Base-by-base conservation (phyloP, 2,888 invertebrate species). In the Zootermopsis nevadensis region DNA sequence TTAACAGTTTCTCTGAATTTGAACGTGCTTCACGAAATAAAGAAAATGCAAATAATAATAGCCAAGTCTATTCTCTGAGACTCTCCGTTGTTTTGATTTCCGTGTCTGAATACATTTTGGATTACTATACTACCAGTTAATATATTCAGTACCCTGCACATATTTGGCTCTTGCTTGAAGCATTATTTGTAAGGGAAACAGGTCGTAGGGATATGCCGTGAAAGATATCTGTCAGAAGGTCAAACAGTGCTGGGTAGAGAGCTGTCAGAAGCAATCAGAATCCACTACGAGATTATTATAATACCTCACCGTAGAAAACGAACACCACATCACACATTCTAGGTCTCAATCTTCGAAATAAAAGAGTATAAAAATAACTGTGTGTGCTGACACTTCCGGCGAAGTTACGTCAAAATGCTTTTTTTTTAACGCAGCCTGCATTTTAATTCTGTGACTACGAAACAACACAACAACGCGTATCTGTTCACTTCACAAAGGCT, bases 171-270 rank as follows among this genome's bases (percentile, higher is more conserved):
- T 60, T 60, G 24, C n/a, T 55, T 55, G 19, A n/a, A 55, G 55
- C 24, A 19, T 22, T 55, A 19, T 12, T 19, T 7, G 55, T 55
- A n/a, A 33, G 69, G 12, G 33, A 31, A 0, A 33, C 31, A 31
- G 31, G 69, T 30, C 66, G 8, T 22, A 69, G 6, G 30, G 69
- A 69, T 30, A 33, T 22, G 69, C 69, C 31, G 33, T 69, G 69
- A 69, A 69, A 69, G 67, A 69, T 33, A 33, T 69, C 69, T 69
- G 69, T 69, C 69, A 69, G 69, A 22, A 33, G 69, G 69, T 24
- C 33, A 33, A 69, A 10, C 33, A 15, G 6, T 22, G 60, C 60
- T 60, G 8, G n/a, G 60, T 60, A 60, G 60, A 27, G 60, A 60
- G 69, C 69, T 69, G 69, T 69, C 69, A 69, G 69, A 31, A 33